phyloP scores from a whole-genome alignment of 2,113 vertebrate genomes.

The Pristiophorus japonicus region DNA sequence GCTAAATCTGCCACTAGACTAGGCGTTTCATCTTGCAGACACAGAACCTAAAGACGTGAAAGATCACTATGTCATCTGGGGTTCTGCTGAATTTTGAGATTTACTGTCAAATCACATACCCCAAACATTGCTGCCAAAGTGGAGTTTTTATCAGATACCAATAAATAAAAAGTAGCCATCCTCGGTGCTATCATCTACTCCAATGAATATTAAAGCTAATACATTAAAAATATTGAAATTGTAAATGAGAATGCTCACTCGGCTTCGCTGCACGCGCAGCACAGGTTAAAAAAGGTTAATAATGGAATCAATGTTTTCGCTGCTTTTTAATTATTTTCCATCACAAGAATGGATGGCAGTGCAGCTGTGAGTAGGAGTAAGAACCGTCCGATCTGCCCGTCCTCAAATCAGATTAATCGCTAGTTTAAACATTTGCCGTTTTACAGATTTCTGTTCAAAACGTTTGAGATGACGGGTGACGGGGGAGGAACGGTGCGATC shows the following conservation, averaged over 20 bases:
- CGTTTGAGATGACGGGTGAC: not conserved
- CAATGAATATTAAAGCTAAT: conserved; percentile 16
- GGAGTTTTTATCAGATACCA: not conserved
- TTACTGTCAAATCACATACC: not conserved
- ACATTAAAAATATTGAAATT: conserved; percentile 27
- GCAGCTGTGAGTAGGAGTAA: not conserved
- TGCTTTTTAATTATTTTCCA: conserved; percentile 35
- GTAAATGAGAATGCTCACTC: conserved; percentile 27
- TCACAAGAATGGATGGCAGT: not conserved
- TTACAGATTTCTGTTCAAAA: not conserved
- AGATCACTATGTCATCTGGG: not conserved
- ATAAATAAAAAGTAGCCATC: not conserved
- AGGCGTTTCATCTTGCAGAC: not conserved
- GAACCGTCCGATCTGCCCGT: not conserved
- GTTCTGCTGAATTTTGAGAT: not conserved
- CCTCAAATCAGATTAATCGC: conserved; percentile 24
- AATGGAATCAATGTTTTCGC: conserved; percentile 30
- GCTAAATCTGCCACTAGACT: not conserved
- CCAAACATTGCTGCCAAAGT: not conserved
- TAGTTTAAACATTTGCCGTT: conserved; percentile 24
- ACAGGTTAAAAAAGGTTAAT: conserved; percentile 38
- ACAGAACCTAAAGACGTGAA: not conserved
- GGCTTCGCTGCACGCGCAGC: not conserved
- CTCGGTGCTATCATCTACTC: not conserved
- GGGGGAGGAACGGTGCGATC: not conserved